A percentile compares a stretch with the other conserved stretches of the same genome.
These are phyloP conservation scores for Nasonia giraulti DNA, from an alignment of 1,140 invertebrate species.

Conservation along the genomic window DNA sequence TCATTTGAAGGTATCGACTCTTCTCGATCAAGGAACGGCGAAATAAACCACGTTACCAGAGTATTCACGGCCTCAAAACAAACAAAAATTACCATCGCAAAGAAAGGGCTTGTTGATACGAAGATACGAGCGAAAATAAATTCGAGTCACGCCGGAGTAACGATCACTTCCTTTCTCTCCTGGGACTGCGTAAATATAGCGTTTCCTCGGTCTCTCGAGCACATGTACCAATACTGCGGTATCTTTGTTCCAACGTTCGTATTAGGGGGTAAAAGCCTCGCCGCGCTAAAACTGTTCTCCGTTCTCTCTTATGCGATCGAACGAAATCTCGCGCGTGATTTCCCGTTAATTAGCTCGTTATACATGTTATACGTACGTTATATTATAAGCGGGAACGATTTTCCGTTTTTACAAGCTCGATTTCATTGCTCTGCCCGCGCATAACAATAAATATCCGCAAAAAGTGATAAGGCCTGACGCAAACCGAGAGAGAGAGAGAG, in stretches of 20 bases:
- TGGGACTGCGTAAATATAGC: neutral
- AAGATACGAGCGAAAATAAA: neutral
- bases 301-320: neutral
- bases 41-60: constrained; percentile 32
- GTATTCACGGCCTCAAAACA: constrained; percentile 9
- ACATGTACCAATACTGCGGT: neutral
- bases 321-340: neutral
- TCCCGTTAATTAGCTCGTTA: neutral
- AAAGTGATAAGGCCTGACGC: neutral
- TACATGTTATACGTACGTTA: neutral
- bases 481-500: neutral
- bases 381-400: neutral
- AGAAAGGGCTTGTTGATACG: neutral
- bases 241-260: neutral
- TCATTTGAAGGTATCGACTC: too few relatives aligned
- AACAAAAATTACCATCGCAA: constrained; percentile 31
- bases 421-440: neutral
- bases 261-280: neutral
- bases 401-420: neutral
- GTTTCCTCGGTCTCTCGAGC: neutral
- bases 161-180: constrained; percentile 24
- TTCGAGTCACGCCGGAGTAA: neutral
- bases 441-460: neutral
- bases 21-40: neutral
- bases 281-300: neutral